Base-by-base conservation (phyloP, 37 sponge, comb jelly and placozoan species). In the Chondrosia reniformis region DNA sequence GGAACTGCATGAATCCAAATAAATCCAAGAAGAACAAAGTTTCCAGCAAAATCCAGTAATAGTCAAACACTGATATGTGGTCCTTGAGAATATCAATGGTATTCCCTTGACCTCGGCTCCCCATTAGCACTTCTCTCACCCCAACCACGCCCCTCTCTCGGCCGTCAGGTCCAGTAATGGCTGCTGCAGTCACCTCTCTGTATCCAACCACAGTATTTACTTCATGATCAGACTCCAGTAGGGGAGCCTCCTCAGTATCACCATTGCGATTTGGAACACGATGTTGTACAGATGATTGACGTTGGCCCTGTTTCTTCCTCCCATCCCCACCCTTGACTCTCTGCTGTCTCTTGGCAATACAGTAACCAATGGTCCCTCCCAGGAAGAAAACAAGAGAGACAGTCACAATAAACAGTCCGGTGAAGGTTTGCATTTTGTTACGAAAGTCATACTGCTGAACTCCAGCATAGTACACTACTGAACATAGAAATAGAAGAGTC, bases 371-470 rank as follows among this genome's bases (percentile, higher is more conserved):
- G 0, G 81, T 63, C 33, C 85, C 82, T 0, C 78, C 67, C 9
- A 89, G 76, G 37, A 30, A 45, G 1, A 89, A 33, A 0, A 87
- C 71, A 58, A 79, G 56, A 4, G 24, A 30, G 41, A 78, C 42
- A 64, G 43, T 67, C 15, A 38, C 82, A 4, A 72, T 82, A 46
- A 87, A 81, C 21, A 94, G 67, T 0, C 95, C 91, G 62, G 87
- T 87, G 40, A 94, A 88, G 0, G 91, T 90, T 67, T 87, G 91
- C 40, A 79, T 91, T 78, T 94, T 94, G 59, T 79, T 88, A 25
- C 59, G 46, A 2, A 88, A 33, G 54, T 92, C 89, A 9, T 12
- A 8, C 73, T 92, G 89, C 7, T 57, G 77, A 19, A 88, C 80
- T 2, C 87, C 72, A n/a, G 88, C 79, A 56, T 88, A 90, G 79